Percentiles rank a stretch among this genome's conserved stretches.
Conservation (phyloP, 53 echinoderm and acorn worm genomes). For the Apostichopus leukothele region DNA sequence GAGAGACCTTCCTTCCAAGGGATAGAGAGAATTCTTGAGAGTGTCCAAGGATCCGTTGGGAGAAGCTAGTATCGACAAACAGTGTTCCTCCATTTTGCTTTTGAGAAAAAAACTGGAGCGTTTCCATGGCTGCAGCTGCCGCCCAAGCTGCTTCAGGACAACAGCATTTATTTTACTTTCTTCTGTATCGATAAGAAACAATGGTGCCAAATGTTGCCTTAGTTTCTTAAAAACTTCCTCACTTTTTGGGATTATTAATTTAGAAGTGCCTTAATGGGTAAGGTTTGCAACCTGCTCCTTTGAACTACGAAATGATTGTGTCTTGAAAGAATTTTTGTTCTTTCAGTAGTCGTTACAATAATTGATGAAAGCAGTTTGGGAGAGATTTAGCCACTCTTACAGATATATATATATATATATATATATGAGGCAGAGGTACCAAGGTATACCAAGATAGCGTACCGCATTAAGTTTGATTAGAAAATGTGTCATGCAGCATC, state of each 20-base stretch:
- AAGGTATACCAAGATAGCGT: no score
- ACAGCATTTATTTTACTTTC: background rate
- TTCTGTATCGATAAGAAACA: background rate
- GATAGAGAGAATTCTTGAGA: constrained; percentile 54
- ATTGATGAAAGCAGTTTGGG: no score
- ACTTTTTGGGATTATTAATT: background rate
- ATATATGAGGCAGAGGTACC: no score
- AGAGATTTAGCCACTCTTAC: no score
- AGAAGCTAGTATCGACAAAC: constrained; percentile 15
- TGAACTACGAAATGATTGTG: no score
- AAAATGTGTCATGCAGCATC: no score
- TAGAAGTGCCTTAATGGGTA: no score
- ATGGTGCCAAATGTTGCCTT: constrained; percentile 27
- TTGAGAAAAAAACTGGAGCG: background rate
- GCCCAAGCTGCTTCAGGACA: background rate
- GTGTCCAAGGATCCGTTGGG: constrained; percentile 33
- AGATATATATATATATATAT: no score
- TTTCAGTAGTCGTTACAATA: no score
- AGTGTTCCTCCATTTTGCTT: background rate
- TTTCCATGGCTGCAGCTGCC: background rate
- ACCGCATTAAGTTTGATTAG: no score
- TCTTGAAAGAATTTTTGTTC: no score
- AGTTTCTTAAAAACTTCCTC: background rate
- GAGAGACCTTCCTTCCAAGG: constrained; percentile 75
- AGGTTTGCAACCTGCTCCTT: no score